These are phyloP conservation scores for Brienomyrus longianalis DNA, from an alignment of 2,113 vertebrate species.

Conservation along the genomic window DNA sequence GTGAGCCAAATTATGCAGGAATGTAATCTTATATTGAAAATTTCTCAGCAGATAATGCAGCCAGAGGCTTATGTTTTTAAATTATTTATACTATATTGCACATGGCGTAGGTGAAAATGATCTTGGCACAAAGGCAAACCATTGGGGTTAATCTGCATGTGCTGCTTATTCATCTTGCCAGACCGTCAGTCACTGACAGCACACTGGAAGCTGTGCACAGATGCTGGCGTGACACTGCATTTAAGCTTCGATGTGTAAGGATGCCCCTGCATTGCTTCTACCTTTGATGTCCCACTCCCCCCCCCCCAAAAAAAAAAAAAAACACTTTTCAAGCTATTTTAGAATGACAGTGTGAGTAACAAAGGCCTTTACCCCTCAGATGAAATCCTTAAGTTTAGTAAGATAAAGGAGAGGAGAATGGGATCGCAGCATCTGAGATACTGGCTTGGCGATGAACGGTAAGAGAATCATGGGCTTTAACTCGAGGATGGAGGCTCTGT, in stretches of 20 bases:
- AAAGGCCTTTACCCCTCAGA: not conserved
- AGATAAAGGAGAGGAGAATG: conserved; percentile 1
- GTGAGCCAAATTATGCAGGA: conserved; percentile 22
- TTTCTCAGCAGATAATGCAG: conserved; percentile 31
- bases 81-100: not conserved
- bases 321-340: not conserved
- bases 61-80: not conserved
- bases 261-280: not conserved
- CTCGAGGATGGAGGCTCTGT: conserved; percentile 35
- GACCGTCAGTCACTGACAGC: not conserved
- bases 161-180: not conserved
- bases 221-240: not conserved
- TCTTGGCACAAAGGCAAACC: not conserved
- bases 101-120: not conserved
- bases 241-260: not conserved
- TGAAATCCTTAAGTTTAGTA: not conserved
- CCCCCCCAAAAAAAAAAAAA: not conserved
- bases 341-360: not conserved
- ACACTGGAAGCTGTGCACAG: not conserved
- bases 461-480: conserved; percentile 33
- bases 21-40: conserved; percentile 29
- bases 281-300: not conserved
- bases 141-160: not conserved
- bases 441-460: conserved; percentile 37
- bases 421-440: conserved; percentile 41